phyloP scores from a whole-genome alignment of 2,113 vertebrate genomes.

The Xenus cinereus region DNA sequence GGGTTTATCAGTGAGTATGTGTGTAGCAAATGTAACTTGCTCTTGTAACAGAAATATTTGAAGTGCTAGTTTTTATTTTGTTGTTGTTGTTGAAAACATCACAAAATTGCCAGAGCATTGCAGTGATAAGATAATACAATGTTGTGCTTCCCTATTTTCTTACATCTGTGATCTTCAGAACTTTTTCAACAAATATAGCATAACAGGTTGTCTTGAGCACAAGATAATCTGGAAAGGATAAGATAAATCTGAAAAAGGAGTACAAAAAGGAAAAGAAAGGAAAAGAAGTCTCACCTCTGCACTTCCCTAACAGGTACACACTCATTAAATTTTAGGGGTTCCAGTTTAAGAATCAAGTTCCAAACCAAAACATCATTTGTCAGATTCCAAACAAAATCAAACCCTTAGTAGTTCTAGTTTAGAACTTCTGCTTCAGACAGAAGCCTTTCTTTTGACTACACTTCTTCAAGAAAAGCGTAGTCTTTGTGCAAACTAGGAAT shows the following conservation, averaged over 20 bases:
- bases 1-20: not conserved
- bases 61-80: not conserved
- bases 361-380: not conserved
- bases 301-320: not conserved
- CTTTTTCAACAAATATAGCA: not conserved
- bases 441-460: not conserved
- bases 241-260: not conserved
- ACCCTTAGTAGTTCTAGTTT: not conserved
- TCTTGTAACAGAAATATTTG: not conserved
- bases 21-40: not conserved
- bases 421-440: not conserved
- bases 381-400: not conserved
- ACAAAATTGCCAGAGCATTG: not conserved
- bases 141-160: not conserved
- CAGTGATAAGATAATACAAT: not conserved
- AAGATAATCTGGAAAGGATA: not conserved
- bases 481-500: not conserved
- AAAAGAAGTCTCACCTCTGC: not conserved
- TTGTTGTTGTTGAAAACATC: not conserved
- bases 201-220: not conserved
- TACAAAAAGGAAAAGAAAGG: not conserved
- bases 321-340: not conserved
- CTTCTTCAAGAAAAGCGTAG: not conserved
- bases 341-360: not conserved
- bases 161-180: not conserved